Conservation (phyloP, 2,888 invertebrate genomes). For the Lycia hirtaria region DNA sequence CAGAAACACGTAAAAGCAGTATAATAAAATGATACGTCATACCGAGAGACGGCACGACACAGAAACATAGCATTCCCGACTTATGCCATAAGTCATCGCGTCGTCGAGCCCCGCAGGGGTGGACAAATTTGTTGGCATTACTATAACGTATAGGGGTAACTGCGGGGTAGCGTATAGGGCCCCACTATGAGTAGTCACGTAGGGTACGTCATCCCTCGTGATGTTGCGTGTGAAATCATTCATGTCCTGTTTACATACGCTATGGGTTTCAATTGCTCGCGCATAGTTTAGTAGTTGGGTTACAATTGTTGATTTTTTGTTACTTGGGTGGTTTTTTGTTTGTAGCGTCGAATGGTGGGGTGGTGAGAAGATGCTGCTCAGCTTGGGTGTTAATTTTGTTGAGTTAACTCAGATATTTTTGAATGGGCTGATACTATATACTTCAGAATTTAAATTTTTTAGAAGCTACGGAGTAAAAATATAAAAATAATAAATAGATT, state of each 20-base stretch:
- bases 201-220: slow-evolving; percentile 44
- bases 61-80: slow-evolving; percentile 47
- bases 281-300: slow-evolving; percentile 46
- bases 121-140: slow-evolving; percentile 67
- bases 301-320: slow-evolving; percentile 36
- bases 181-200: slow-evolving; percentile 30
- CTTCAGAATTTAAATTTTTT: too few relatives aligned
- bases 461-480: too few relatives aligned
- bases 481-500: too few relatives aligned
- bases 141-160: slow-evolving; percentile 59
- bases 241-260: slow-evolving; percentile 57
- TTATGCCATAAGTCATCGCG: slow-evolving; percentile 47
- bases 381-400: too few relatives aligned
- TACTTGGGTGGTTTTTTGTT: not conserved
- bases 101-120: slow-evolving; percentile 56
- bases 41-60: slow-evolving; percentile 18
- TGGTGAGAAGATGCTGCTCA: too few relatives aligned
- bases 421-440: too few relatives aligned
- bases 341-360: not conserved
- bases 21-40: slow-evolving; percentile 28
- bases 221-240: slow-evolving; percentile 59
- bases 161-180: slow-evolving; percentile 22
- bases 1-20: not conserved
- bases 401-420: too few relatives aligned
- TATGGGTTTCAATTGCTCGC: slow-evolving; percentile 57